phyloP scores from a whole-genome alignment of 2,113 vertebrate genomes.

The Dicrurus megarhynchus region DNA sequence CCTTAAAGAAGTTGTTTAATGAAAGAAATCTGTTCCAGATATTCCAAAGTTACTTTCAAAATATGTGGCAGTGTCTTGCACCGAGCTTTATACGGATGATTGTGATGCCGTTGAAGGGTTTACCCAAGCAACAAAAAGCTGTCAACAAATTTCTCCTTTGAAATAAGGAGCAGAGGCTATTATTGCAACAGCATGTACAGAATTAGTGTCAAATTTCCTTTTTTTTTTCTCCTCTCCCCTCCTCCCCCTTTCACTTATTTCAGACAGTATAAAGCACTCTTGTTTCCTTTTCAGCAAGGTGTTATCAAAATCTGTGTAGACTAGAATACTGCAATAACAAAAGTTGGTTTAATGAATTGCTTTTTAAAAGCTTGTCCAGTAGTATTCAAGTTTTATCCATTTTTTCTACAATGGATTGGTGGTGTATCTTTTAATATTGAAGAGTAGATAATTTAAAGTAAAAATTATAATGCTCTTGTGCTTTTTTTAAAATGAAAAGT shows the following conservation, averaged over 20 bases:
- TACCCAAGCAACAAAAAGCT: not conserved
- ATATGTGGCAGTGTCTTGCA: not conserved
- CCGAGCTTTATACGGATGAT: not conserved
- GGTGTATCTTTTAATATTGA: not conserved
- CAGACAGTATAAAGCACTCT: not conserved
- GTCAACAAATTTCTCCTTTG: not conserved
- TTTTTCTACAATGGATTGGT: not conserved
- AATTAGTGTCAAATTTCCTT: not conserved
- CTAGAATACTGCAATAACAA: not conserved
- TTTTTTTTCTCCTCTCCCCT: not conserved
- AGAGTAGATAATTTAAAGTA: not conserved
- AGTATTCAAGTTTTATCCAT: not conserved
- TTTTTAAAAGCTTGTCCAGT: not conserved
- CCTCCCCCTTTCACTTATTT: not conserved
- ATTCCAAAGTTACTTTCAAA: not conserved
- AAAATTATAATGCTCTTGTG: not conserved
- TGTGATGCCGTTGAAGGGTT: not conserved
- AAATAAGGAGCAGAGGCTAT: not conserved
- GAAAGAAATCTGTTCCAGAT: not conserved
- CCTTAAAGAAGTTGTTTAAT: not conserved
- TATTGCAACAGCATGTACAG: fast-evolving
- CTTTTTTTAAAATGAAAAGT: not conserved
- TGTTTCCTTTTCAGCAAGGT: not conserved
- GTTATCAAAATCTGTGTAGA: not conserved
- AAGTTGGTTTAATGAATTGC: not conserved